Evolutionary conservation across 2,797 vertebrate species (phyloP), one percentile per base, ranked within the genome.

Genomic region (Philypnodon macrostomus): DNA sequence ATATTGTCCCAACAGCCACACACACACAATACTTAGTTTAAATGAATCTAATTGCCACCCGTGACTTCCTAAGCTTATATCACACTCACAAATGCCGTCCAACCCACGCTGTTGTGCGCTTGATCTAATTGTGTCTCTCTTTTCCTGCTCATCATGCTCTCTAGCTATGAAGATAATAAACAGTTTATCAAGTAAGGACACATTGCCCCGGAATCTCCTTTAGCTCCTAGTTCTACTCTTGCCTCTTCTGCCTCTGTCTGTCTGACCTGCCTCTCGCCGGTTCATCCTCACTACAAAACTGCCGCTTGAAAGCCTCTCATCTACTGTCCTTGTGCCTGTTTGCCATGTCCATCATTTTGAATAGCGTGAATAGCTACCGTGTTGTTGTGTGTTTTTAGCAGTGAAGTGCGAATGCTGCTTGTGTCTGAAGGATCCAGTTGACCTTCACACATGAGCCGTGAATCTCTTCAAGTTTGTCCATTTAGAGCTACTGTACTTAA

Each of bases 91-190:
- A n/a, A n/a, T 84, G 79, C 69, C 73, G 56, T 76, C 80, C 84
- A 79, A 86, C 79, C 63, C 59, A 59, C 77, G 47, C 85, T 85
- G 70, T 80, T 72, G 56, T 85, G 75, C 77, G 65, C 68, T 84
- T 94, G 92, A 92, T 92, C 93, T 96, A 97, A 96, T 93, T 95
- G 92, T 97, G 91, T 96, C 93, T 98, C 92, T 98, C 93, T 98
- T 90, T 94, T 76, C 93, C 91, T 93, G 93, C 95, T 95, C 93
- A 91, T 95, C 95, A 94, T 91, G 93, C 94, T 95, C 90, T 95
- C 94, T 98, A 98, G 96, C 94, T 98, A 98, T 98, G 96, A 98
- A 97, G 96, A 98, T 97, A 98, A 98, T 98, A 98, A 98, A 93
- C 94, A 89, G 90, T 98, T 98, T 94, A 96, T 98, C 96, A 98